Conservation (phyloP, 2,113 vertebrate genomes). For the Notarius lentiginosus region DNA sequence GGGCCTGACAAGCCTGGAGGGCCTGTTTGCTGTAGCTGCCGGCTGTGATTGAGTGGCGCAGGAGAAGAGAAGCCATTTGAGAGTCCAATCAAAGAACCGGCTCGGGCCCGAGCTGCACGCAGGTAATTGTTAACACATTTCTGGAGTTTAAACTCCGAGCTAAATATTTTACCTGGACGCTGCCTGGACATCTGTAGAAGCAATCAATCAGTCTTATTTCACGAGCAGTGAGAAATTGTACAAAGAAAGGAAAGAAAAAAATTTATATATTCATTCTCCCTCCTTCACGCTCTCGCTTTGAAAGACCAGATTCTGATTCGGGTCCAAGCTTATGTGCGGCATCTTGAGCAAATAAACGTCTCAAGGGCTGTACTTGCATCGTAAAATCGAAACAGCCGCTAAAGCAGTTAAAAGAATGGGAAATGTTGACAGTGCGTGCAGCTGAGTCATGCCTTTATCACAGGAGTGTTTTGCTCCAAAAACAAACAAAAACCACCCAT, state of each 20-base stretch:
- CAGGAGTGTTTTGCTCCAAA: not conserved
- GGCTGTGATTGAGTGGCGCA: conserved; percentile 39
- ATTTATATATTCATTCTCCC: not conserved
- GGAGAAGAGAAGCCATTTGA: conserved; percentile 20
- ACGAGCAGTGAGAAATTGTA: conserved; percentile 48
- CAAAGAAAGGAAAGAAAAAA: conserved; percentile 25
- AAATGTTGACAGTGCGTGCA: conserved; percentile 6
- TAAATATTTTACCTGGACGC: conserved; percentile 60
- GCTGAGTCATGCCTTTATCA: not conserved
- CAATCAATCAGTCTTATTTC: conserved; percentile 59
- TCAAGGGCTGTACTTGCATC: conserved; percentile 18
- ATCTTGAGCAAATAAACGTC: conserved; percentile 48
- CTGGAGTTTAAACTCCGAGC: conserved; percentile 42
- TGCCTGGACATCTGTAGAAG: conserved; percentile 55
- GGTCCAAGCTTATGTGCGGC: conserved; percentile 40
- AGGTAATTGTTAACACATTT: conserved; percentile 64
- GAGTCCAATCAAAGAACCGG: conserved; percentile 42
- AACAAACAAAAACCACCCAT: not conserved
- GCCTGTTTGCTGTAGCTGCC: conserved; percentile 44
- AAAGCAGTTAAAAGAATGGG: conserved; percentile 39
- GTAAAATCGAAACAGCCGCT: conserved; percentile 36
- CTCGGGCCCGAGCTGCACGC: conserved; percentile 35
- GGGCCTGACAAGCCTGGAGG: not conserved
- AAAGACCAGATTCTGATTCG: conserved; percentile 39
- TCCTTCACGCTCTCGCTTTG: conserved; percentile 20